Evolutionary conservation across 1,140 invertebrate species (phyloP), one percentile per base, ranked within the genome.

Genomic region (Thaumatotibia leucotreta): DNA sequence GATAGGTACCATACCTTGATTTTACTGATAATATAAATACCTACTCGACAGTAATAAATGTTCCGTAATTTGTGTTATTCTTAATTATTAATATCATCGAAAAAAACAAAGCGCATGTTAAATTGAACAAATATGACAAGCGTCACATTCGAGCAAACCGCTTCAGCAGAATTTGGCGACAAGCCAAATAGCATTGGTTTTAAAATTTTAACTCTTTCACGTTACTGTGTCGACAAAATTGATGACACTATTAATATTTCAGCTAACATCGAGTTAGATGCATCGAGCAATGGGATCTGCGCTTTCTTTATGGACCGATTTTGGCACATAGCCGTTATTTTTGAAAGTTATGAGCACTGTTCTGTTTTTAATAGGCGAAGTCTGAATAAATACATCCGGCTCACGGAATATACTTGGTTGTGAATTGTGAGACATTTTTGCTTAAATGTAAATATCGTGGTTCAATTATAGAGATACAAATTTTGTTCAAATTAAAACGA

Each of bases 111-210:
- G 22, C 1, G 4, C 17, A 20, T 50, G 20, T 23, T 11, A 10
- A 24, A 23, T 9, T 54, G 23, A 54, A 27, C 50, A 54, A 54
- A 54, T 24, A 52, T 52, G 50, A 52, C 50, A 52, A 52, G 23
- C 23, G 17, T 52, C 23, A 45, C 50, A 52, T 52, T 14, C 11
- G n/a, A 52, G 22, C 23, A 52, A 58, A 24, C 27, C 23, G 52
- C 24, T 58, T 6, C 32, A 61, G n/a, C 11, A n/a, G 11, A 20
- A 24, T 45, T 50, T 68, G 67, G 67, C 22, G 4, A 35, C 17
- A 4, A 10, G 67, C 67, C 67, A 68, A 64, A 68, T 66, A 24
- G 61, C 68, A 69, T 69, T 69, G 68, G 64, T 69, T 69, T 69
- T 63, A 69, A 69, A 69, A 63, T 69, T 69, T 69, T 69, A 69